These are phyloP conservation scores for Adelognathus sp. DNA, from an alignment of 2,888 invertebrate species.

Conservation along the genomic window DNA sequence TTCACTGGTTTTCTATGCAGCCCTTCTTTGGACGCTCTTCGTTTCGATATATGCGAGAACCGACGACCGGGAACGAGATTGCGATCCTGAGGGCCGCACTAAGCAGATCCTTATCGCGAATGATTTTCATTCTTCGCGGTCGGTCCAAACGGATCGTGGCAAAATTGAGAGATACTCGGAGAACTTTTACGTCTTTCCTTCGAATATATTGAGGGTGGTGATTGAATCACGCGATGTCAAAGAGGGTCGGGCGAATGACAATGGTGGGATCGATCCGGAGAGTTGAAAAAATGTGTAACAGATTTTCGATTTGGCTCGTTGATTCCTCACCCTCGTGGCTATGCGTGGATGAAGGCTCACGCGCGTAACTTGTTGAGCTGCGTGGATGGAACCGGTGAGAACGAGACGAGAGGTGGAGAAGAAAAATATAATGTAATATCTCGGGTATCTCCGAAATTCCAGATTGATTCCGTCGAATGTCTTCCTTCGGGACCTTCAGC, in stretches of 20 bases:
- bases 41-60: conserved; percentile 57
- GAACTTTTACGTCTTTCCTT: conserved; percentile 15
- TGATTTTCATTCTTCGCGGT: conserved; percentile 56
- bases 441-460: neutral
- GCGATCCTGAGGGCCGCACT: conserved; percentile 19
- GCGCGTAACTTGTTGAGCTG: neutral
- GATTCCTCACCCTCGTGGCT: neutral
- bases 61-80: conserved; percentile 45
- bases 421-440: conserved; percentile 22
- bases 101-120: conserved; percentile 52
- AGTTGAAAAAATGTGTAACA: neutral
- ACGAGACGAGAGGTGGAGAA: conserved; percentile 1
- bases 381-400: neutral
- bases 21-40: neutral
- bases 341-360: neutral
- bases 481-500: neutral
- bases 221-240: neutral
- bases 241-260: neutral
- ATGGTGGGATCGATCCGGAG: neutral
- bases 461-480: too few species aligned
- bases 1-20: conserved; percentile 19
- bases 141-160: conserved; percentile 17
- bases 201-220: neutral
- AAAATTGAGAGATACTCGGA: conserved; percentile 19
- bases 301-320: neutral